Evolutionary conservation across 2,797 vertebrate species (phyloP).

Genomic region (Thalassophryne amazonica): DNA sequence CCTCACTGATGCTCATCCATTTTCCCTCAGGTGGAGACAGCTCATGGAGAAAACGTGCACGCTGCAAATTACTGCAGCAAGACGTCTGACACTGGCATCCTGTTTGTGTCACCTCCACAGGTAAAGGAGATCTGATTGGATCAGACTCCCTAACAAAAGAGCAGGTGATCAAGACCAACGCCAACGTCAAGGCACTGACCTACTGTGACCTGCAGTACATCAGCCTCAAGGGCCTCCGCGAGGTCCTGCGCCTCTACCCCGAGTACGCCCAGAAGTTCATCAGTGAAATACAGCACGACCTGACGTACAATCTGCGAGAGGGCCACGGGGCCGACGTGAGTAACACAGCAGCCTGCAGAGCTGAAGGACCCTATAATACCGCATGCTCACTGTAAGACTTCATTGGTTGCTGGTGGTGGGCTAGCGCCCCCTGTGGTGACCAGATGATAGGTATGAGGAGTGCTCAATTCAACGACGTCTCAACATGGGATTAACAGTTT

Average conservation of each 20-base stretch:
- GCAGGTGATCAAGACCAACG: slow-evolving; percentile 88
- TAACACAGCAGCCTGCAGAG: too few species aligned
- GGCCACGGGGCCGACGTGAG: slow-evolving; percentile 77
- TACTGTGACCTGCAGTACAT: slow-evolving; percentile 91
- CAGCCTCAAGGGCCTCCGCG: slow-evolving; percentile 84
- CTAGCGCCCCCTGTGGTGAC: too few species aligned
- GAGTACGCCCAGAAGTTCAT: slow-evolving; percentile 89
- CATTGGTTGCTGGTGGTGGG: too few species aligned
- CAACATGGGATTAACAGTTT: too few species aligned
- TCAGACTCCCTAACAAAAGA: slow-evolving; percentile 85
- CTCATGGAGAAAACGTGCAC: neutral
- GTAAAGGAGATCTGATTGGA: slow-evolving; percentile 90
- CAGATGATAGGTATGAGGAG: too few species aligned
- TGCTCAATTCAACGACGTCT: too few species aligned
- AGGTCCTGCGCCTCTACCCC: slow-evolving; percentile 85
- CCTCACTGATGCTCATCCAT: slow-evolving; percentile 2
- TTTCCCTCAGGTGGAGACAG: slow-evolving; percentile 8
- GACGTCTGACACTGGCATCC: neutral
- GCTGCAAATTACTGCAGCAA: neutral
- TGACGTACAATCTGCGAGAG: slow-evolving; percentile 89
- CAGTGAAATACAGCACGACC: slow-evolving; percentile 86
- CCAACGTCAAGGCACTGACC: slow-evolving; percentile 88
- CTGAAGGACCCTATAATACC: too few species aligned
- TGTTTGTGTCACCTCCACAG: slow-evolving; percentile 44
- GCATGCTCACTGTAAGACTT: too few species aligned